phyloP scores from a whole-genome alignment of 2,888 invertebrate species.

The Mesodorylaimus sp. region DNA sequence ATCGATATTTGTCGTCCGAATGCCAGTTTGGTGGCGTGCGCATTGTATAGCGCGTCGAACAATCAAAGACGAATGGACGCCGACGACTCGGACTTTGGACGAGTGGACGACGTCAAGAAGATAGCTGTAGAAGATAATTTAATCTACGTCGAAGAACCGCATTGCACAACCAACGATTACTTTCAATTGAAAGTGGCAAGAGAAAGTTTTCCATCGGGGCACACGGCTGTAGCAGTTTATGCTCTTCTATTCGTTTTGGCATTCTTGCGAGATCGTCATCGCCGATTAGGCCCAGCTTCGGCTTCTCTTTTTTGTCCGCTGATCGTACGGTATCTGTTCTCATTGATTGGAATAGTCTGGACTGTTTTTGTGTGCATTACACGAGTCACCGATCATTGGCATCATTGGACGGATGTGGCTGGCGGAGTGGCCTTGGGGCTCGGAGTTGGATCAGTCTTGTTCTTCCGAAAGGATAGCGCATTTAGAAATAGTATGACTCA shows the following conservation, averaged over 20 bases:
- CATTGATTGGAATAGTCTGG: slow-evolving; percentile 13
- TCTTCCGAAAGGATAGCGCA: slow-evolving; percentile 1
- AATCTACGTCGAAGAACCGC: not conserved
- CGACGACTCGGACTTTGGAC: too few species aligned
- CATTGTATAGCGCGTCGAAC: too few species aligned
- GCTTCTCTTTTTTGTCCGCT: too few species aligned
- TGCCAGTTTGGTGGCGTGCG: slow-evolving; percentile 18
- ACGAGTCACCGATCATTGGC: slow-evolving; percentile 27
- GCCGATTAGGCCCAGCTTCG: not conserved
- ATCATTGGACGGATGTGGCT: slow-evolving; percentile 25
- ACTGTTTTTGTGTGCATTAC: slow-evolving; percentile 17
- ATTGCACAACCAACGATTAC: too few species aligned
- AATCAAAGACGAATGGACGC: too few species aligned
- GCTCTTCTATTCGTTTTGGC: slow-evolving; percentile 19
- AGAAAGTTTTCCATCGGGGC: slow-evolving; percentile 29
- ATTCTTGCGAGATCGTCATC: slow-evolving; percentile 12
- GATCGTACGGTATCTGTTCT: not conserved
- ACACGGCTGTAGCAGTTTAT: slow-evolving; percentile 28
- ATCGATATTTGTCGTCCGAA: slow-evolving; percentile 61
- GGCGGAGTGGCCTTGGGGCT: slow-evolving; percentile 16
- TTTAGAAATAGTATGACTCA: too few species aligned
- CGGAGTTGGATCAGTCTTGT: slow-evolving; percentile 7
- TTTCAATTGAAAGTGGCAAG: slow-evolving; percentile 22
- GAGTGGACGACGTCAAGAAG: too few species aligned
- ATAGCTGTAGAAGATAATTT: too few species aligned